These are phyloP conservation scores for Sparus aurata DNA, from an alignment of 2,797 vertebrate species.

Conservation along the genomic window DNA sequence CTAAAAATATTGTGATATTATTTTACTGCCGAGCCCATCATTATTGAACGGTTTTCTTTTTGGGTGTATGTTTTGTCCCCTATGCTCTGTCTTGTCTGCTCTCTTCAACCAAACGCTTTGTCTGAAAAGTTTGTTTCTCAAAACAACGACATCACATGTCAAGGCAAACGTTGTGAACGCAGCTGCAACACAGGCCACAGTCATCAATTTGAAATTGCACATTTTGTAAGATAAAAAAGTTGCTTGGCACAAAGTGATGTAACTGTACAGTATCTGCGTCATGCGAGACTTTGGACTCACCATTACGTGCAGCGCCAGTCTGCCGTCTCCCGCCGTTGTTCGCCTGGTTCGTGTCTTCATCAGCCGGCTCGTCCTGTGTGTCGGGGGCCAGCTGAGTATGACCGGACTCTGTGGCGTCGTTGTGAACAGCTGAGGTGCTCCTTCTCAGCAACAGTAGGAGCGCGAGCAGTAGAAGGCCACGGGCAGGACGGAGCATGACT, in stretches of 20 bases:
- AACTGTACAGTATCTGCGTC: neutral
- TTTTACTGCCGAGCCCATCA: too few relatives aligned
- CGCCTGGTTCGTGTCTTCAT: conserved; percentile 90
- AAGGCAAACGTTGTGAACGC: neutral
- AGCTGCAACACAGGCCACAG: neutral
- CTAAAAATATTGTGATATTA: too few relatives aligned
- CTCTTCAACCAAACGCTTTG: too few relatives aligned
- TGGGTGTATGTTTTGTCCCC: too few relatives aligned
- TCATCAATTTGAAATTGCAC: neutral
- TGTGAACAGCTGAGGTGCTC: conserved; percentile 88
- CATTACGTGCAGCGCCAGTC: conserved; percentile 40
- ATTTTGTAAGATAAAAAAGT: too few relatives aligned
- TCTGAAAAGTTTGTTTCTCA: neutral
- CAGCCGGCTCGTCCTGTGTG: conserved; percentile 73
- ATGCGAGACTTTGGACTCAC: conserved; percentile 51
- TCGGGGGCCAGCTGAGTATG: conserved; percentile 77
- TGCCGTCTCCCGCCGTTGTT: conserved; percentile 89
- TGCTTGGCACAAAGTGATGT: neutral
- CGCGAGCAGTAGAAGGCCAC: conserved; percentile 83
- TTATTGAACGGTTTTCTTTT: too few relatives aligned
- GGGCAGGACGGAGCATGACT: conserved; percentile 84
- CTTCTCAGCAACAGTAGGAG: conserved; percentile 83
- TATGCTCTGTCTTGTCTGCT: too few relatives aligned
- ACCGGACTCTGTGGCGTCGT: conserved; percentile 91
- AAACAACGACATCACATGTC: neutral